phyloP scores from a whole-genome alignment of 1,140 invertebrate genomes.

The Diorhabda carinulata region DNA sequence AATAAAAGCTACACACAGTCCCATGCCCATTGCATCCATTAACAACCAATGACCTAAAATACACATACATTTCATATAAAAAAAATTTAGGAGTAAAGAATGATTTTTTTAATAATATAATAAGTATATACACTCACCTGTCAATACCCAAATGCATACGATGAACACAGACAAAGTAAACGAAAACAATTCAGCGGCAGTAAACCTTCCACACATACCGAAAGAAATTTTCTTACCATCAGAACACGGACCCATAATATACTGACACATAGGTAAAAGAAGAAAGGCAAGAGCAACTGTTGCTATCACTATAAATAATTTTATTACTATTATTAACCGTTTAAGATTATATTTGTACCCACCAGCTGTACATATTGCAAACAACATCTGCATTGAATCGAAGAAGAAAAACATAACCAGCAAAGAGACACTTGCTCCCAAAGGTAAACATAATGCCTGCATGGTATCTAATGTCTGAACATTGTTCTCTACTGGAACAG shows the following conservation, averaged over 20 bases:
- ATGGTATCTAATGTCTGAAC: conserved; percentile 93
- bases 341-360: conserved; percentile 30
- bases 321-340: background rate
- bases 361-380: conserved; percentile 97
- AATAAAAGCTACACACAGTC: conserved; percentile 95
- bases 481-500: conserved; percentile 53
- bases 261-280: conserved; percentile 94
- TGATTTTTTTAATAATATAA: conserved; percentile 11
- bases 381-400: conserved; percentile 96
- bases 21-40: conserved; percentile 98
- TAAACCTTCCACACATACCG: conserved; percentile 84
- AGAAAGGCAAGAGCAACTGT: conserved; percentile 94
- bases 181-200: conserved; percentile 88
- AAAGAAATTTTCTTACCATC: conserved; percentile 88
- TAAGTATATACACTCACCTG: conserved; percentile 50
- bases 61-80: background rate
- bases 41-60: conserved; percentile 83
- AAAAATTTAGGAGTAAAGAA: background rate
- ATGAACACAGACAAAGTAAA: conserved; percentile 89
- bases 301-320: conserved; percentile 77
- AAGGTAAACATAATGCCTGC: conserved; percentile 93
- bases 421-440: conserved; percentile 92
- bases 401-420: conserved; percentile 99
- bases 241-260: conserved; percentile 83
- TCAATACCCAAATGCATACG: conserved; percentile 94